These are phyloP conservation scores for Saccopteryx bilineata DNA, from an alignment of 2,113 vertebrate species.

Conservation along the genomic window DNA sequence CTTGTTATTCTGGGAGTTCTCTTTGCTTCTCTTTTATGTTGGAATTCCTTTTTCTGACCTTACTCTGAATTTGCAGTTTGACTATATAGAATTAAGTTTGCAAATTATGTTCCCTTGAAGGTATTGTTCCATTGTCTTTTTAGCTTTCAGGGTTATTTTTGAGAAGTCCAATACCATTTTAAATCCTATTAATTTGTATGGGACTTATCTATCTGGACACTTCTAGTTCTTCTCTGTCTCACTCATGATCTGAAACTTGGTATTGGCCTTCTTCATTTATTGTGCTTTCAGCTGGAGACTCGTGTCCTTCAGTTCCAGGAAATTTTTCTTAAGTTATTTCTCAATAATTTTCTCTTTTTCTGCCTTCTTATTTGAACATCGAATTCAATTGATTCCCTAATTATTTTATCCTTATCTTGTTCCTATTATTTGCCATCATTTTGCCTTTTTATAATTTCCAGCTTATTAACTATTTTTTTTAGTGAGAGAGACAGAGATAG, in stretches of 20 bases:
- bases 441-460: slow-evolving; percentile 36
- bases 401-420: neutral
- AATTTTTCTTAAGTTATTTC: slow-evolving; percentile 52
- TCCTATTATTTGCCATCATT: slow-evolving; percentile 10
- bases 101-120: slow-evolving; percentile 20
- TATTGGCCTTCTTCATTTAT: neutral
- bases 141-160: slow-evolving; percentile 25
- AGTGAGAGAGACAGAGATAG: too few species aligned
- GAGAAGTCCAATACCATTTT: neutral
- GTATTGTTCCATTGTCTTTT: neutral
- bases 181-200: neutral
- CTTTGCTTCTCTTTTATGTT: neutral
- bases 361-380: neutral
- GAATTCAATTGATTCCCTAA: neutral
- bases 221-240: neutral
- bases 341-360: neutral
- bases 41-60: neutral
- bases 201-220: neutral
- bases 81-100: neutral
- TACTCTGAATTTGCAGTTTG: neutral
- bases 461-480: neutral
- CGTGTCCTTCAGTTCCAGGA: neutral
- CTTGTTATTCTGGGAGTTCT: neutral
- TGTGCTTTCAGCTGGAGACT: neutral
- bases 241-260: neutral